phyloP scores from a whole-genome alignment of 2,113 vertebrate genomes.

The Lagopus leucura region DNA sequence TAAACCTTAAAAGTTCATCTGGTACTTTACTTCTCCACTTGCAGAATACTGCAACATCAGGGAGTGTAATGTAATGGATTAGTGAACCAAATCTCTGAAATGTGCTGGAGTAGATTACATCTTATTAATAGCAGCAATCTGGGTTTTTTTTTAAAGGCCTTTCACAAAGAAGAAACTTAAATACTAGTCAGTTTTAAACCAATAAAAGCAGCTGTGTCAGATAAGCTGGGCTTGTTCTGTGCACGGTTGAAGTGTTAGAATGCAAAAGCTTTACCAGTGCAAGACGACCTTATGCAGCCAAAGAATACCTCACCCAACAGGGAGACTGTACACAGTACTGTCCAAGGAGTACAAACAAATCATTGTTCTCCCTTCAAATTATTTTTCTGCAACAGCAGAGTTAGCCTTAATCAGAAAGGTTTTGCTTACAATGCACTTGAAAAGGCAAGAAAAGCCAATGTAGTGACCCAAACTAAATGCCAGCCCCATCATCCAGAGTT shows the following conservation, averaged over 20 bases:
- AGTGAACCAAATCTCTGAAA: not conserved
- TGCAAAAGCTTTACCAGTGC: not conserved
- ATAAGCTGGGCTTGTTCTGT: not conserved
- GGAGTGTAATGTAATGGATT: not conserved
- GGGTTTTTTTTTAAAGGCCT: not conserved
- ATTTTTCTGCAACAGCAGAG: not conserved
- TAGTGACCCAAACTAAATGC: not conserved
- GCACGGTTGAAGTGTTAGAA: not conserved
- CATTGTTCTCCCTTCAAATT: not conserved
- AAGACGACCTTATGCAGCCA: not conserved
- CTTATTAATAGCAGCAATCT: conserved; percentile 25
- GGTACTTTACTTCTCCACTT: not conserved
- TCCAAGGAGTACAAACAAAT: not conserved
- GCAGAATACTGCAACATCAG: not conserved
- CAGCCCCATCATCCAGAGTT: not conserved
- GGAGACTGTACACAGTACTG: not conserved
- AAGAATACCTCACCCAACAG: not conserved
- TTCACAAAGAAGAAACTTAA: not conserved
- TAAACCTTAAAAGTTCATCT: not conserved
- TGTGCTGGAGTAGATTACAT: not conserved
- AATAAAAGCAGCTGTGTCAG: not conserved
- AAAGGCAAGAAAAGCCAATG: not conserved
- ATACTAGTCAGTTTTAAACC: not conserved
- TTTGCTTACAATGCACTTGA: not conserved
- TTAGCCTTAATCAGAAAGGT: not conserved